phyloP scores from a whole-genome alignment of 2,888 invertebrate genomes.

The Macaria notata region DNA sequence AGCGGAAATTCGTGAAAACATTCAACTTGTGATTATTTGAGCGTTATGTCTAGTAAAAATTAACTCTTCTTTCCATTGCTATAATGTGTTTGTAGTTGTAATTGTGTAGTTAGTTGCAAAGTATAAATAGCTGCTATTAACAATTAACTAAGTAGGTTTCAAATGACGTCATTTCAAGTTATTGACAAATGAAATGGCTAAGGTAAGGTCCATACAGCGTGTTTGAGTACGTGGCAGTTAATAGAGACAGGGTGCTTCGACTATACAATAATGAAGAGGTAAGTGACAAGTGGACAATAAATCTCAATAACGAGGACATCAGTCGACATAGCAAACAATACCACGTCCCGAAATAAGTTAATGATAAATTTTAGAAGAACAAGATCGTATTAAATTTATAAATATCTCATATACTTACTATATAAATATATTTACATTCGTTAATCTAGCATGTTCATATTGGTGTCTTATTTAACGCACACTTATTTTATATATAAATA shows the following conservation, averaged over 20 bases:
- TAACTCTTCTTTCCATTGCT: no score
- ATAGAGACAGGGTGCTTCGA: slow-evolving; percentile 25
- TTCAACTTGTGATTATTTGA: no score
- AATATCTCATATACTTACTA: slow-evolving; percentile 78
- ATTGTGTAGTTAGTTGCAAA: no score
- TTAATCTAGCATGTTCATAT: slow-evolving; percentile 73
- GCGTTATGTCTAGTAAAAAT: no score
- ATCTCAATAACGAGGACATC: slow-evolving; percentile 53
- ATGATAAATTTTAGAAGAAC: slow-evolving; percentile 76
- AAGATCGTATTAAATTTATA: slow-evolving; percentile 80
- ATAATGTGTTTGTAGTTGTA: no score
- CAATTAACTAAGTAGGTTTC: no score
- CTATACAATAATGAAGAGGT: slow-evolving; percentile 26
- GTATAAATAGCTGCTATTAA: no score
- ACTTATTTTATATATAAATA: slow-evolving; percentile 73
- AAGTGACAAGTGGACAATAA: slow-evolving; percentile 50
- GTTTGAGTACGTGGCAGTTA: slow-evolving; percentile 23
- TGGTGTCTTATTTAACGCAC: slow-evolving; percentile 81
- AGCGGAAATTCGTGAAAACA: no score
- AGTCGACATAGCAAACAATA: slow-evolving; percentile 64
- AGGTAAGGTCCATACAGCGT: slow-evolving; percentile 11
- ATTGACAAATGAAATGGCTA: no score
- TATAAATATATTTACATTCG: slow-evolving; percentile 81
- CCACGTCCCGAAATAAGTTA: slow-evolving; percentile 64
- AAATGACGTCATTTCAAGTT: no score